phyloP scores from a whole-genome alignment of 2,888 invertebrate genomes.

The Ctena decussata region DNA sequence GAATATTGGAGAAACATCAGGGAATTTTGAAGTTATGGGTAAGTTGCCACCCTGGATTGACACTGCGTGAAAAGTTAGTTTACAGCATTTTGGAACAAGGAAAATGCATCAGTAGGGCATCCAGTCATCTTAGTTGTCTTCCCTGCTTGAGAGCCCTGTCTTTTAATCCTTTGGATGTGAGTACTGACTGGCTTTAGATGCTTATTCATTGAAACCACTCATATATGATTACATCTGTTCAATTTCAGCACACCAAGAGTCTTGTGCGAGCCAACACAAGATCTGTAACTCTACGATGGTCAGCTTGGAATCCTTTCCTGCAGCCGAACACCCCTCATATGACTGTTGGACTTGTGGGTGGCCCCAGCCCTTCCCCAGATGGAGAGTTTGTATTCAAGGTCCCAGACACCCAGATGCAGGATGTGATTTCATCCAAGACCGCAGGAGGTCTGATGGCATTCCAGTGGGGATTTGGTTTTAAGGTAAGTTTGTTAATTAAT shows the following conservation, averaged over 20 bases:
- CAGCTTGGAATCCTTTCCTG: slow-evolving; percentile 87
- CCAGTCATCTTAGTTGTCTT: no score
- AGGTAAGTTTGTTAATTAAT: no score
- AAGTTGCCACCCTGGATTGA: no score
- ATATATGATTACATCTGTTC: background rate
- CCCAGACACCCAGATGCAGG: slow-evolving; percentile 80
- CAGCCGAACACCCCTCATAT: slow-evolving; percentile 76
- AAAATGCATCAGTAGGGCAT: no score
- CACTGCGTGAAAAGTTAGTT: no score
- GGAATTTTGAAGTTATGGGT: no score
- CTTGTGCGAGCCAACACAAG: slow-evolving; percentile 76
- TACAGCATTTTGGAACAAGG: no score
- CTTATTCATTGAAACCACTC: no score
- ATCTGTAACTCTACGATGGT: slow-evolving; percentile 86
- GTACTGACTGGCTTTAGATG: no score
- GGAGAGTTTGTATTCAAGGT: slow-evolving; percentile 86
- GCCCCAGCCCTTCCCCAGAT: slow-evolving; percentile 86
- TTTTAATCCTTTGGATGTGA: no score
- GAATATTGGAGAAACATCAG: no score
- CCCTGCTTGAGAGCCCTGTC: no score
- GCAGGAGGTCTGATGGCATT: slow-evolving; percentile 78
- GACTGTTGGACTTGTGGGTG: slow-evolving; percentile 84
- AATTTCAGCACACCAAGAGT: slow-evolving; percentile 61
- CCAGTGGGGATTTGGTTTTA: slow-evolving; percentile 72
- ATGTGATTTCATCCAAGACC: slow-evolving; percentile 69